Evolutionary conservation across 2,797 vertebrate genomes (phyloP), one percentile per base, ranked within the genome.

Genomic region (Chrysocyon brachyurus): DNA sequence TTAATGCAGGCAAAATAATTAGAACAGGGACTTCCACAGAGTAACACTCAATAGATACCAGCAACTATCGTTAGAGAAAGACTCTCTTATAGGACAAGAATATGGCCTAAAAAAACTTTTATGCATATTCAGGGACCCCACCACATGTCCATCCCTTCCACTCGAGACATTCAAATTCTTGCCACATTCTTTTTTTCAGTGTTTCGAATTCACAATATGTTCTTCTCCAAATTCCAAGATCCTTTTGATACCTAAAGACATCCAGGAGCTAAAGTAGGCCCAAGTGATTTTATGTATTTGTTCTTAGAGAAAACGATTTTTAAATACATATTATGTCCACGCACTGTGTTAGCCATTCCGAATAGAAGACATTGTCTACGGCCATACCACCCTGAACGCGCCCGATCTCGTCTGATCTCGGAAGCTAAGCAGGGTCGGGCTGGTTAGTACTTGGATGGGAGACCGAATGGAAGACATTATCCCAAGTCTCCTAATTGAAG

Each of bases 151-250:
- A 33, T 46, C 19, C 10, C 28, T 89, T 40, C 81, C 54, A 78
- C 40, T 94, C 46, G 9, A 26, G 22, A 77, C 28, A 68, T 89
- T 75, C 52, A n/a, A 73, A 28, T 87, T 84, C 57, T 73, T 90
- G 49, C 9, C 66, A 90, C 22, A 56, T 66, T 79, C 31, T 49
- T 96, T 36, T 95, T 92, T 63, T 77, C 73, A 86, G 40, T 68
- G 61, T 85, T 73, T 89, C 56, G 68, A 78, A 78, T 88, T 92
- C 40, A 64, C 33, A 57, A 22, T 79, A 12, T 14, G 11, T 63
- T 17, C 6, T 90, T 90, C 46, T 96, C 49, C 40, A 73, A 91
- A 54, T 63, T 96, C 68, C 24, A 33, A 46, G 94, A 87, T 7
- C 0, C 1, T 24, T 78, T 61, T 73, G 12, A 64, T 66, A 86